phyloP scores from a whole-genome alignment of 2,113 vertebrate genomes.

The Pterophyllum scalare region DNA sequence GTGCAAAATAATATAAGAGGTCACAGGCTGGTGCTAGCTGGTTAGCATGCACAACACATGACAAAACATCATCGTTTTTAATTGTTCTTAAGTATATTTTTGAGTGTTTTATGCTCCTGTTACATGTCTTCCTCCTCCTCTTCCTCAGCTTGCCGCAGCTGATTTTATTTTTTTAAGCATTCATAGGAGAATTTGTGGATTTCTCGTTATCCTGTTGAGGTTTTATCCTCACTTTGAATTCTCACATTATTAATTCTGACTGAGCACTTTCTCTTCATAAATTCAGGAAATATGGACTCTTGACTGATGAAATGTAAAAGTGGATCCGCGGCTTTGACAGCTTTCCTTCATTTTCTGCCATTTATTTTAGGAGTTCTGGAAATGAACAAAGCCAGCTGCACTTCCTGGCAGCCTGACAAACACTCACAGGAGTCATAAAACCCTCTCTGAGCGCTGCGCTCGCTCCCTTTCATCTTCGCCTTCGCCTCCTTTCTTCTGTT shows the following conservation, averaged over 20 bases:
- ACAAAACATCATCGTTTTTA: background rate
- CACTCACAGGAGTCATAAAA: background rate
- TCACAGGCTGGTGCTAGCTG: background rate
- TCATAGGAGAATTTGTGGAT: background rate
- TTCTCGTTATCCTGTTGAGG: background rate
- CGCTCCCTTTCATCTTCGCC: background rate
- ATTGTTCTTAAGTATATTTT: background rate
- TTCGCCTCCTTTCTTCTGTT: background rate
- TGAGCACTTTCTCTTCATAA: background rate
- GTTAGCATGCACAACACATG: background rate
- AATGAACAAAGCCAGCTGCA: conserved; percentile 45
- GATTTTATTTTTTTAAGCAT: background rate
- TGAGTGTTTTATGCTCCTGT: background rate
- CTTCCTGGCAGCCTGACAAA: conserved; percentile 34
- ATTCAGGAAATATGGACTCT: background rate
- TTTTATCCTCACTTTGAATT: background rate
- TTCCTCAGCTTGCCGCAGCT: background rate
- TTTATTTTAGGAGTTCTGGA: conserved; percentile 3
- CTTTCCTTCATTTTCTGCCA: conserved; percentile 16
- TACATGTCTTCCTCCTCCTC: background rate
- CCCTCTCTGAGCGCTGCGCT: background rate
- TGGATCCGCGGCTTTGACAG: background rate
- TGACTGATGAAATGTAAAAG: conserved; percentile 12
- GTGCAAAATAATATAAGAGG: background rate
- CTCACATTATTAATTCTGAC: background rate